Evolutionary conservation across 2,113 vertebrate species (phyloP).

Genomic region (Balaeniceps rex): DNA sequence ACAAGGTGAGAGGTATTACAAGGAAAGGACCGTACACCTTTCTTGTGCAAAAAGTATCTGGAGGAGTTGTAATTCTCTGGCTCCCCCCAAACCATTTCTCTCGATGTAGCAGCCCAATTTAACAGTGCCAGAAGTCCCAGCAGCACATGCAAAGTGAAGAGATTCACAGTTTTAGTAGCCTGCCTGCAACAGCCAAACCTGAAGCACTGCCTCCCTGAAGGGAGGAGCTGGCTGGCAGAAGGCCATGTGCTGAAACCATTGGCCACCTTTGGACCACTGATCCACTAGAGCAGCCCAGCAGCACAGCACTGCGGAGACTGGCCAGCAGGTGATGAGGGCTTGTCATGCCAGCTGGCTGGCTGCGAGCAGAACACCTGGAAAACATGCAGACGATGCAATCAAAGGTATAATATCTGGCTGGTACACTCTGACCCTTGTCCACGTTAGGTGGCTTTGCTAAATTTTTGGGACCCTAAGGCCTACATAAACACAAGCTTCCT

Average conservation of each 20-base stretch:
- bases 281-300: fast-evolving
- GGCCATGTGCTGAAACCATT: fast-evolving
- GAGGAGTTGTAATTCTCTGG: neutral
- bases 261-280: neutral
- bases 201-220: neutral
- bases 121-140: neutral
- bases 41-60: neutral
- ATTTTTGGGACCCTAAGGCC: neutral
- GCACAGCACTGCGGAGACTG: neutral
- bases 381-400: neutral
- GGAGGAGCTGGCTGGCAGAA: neutral
- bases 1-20: neutral
- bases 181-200: neutral
- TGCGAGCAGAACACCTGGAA: neutral
- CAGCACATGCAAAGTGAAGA: neutral
- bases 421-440: neutral
- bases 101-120: neutral
- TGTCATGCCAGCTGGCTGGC: neutral
- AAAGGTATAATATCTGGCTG: neutral
- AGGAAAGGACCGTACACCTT: neutral
- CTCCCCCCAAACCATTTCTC: neutral
- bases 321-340: neutral
- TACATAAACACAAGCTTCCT: neutral
- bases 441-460: neutral
- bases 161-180: neutral